phyloP scores from a whole-genome alignment of 2,888 invertebrate species.

The Capitulum mitella region DNA sequence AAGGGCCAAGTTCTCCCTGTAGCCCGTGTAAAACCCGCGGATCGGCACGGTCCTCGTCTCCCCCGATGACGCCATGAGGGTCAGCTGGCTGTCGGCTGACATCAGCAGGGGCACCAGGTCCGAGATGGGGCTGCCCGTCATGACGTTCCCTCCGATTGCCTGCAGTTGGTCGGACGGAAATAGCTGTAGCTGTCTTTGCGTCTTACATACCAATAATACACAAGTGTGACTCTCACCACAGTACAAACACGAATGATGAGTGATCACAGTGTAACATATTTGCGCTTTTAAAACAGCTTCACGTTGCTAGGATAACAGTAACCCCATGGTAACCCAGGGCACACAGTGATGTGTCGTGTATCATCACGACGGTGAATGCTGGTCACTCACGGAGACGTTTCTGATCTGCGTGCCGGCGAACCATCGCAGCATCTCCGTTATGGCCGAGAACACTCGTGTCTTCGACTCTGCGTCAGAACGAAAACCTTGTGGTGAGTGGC shows the following conservation, averaged over 20 bases:
- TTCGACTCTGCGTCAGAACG: constrained; percentile 33
- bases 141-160: constrained; percentile 85
- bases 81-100: constrained; percentile 53
- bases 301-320: no score
- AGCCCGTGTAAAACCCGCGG: constrained; percentile 50
- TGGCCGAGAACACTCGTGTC: constrained; percentile 46
- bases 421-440: constrained; percentile 80
- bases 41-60: constrained; percentile 47
- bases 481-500: no score
- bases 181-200: no score
- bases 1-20: constrained; percentile 65
- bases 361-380: no score
- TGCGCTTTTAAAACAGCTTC: no score
- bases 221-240: no score
- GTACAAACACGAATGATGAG: no score
- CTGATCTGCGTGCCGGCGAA: constrained; percentile 93
- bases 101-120: constrained; percentile 88
- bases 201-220: no score
- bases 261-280: no score
- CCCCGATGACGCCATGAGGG: constrained; percentile 57
- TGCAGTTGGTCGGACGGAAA: no score
- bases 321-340: no score
- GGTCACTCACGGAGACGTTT: constrained; percentile 69
- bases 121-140: constrained; percentile 93
- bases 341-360: no score